Base-by-base conservation (phyloP, 2,797 vertebrate genomes). In the Odontamblyopus lacepedii region DNA sequence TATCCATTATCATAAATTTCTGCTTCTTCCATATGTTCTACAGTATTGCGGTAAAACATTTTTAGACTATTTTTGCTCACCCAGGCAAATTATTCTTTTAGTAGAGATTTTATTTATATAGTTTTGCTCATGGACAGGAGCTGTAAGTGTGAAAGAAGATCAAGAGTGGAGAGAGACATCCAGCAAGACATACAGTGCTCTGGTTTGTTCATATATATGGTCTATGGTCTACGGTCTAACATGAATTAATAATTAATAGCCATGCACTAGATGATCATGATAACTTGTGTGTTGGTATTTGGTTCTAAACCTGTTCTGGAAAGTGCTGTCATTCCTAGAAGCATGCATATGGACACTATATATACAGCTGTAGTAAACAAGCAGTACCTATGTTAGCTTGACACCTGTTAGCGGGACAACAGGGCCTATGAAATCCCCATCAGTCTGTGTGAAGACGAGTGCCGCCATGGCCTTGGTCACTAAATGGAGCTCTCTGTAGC, bases 391-490 rank as follows among this genome's bases (percentile, higher is more conserved):
- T 44, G 55, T 70, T 63, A 27, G 57, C 7, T 48, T 73, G 32
- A 70, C 73, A 69, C 83, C 78, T 83, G 81, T 87, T 74, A 65
- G 60, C 6, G 1, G 71, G 50, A 75, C 81, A 80, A 63, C 75
- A 77, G 77, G 67, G 51, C 29, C 32, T 26, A 63, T 70, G 78
- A 68, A 73, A 51, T 53, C 60, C 56, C 69, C 65, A 67, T 84
- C 57, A 72, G 35, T 80, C 85, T 74, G 50, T 71, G 48, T 32
- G n/a, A 70, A 66, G 55, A 79, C 61, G 71, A 69, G 51, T 32
- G 56, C 19, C 61, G 51, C 19, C 61, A 56, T 51, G 73, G 59
- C 73, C 65, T 78, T 69, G 67, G 41, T 12, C 59, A 77, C 69
- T 77, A 81, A 75, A 69, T 85, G 78, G 67, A 41, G 2, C 71